Conservation (phyloP, 2,888 invertebrate species). For the Agrotis segetum region DNA sequence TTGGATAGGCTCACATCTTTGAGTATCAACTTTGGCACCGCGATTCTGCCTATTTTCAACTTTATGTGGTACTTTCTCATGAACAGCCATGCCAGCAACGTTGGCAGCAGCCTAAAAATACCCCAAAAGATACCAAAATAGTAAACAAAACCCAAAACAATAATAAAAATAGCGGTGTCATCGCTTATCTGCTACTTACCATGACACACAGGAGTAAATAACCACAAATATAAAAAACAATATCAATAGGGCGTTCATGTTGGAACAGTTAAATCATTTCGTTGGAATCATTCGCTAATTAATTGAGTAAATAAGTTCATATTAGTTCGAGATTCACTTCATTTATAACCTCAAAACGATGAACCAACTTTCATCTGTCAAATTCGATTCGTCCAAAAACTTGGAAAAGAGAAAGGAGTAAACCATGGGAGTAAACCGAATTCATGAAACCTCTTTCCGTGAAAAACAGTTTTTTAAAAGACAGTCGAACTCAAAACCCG, state of each 20-base stretch:
- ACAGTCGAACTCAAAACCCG: no score
- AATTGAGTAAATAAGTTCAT: constrained; percentile 60
- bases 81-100: constrained; percentile 94
- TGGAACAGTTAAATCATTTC: constrained; percentile 72
- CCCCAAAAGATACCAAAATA: constrained; percentile 67
- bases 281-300: constrained; percentile 54
- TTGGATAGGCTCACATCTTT: constrained; percentile 95
- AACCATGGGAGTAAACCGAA: no score
- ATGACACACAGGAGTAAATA: constrained; percentile 92
- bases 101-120: constrained; percentile 94
- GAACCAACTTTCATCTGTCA: constrained; percentile 56
- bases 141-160: constrained; percentile 77
- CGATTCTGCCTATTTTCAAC: constrained; percentile 95
- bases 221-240: constrained; percentile 80
- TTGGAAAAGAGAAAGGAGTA: constrained; percentile 16
- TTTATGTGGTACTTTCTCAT: constrained; percentile 95
- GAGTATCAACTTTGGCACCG: constrained; percentile 94
- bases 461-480: neutral
- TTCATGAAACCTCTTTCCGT: neutral
- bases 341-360: constrained; percentile 60
- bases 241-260: constrained; percentile 84
- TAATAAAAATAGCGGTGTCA: constrained; percentile 75
- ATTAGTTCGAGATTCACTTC: constrained; percentile 50
- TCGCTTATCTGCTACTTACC: constrained; percentile 82
- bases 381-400: constrained; percentile 54